Base-by-base conservation (phyloP, 2,888 invertebrate genomes). In the Chymomyza fuscimana region DNA sequence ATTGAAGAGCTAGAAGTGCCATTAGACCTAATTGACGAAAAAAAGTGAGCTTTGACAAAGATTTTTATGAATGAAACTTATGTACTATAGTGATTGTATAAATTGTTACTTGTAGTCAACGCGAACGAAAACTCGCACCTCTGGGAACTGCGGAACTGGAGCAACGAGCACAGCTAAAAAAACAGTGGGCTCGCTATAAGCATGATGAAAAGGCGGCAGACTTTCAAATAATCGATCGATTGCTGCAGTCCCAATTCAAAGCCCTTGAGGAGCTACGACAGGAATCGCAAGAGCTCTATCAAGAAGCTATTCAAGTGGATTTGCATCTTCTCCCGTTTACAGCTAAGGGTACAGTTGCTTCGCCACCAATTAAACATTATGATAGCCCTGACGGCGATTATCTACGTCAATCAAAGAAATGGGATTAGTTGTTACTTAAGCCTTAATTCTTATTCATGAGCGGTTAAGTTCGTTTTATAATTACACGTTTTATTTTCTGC, bases 331-430 rank as follows among this genome's bases (percentile, higher is more conserved):
- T 98, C 29, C 96, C 97, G 0, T 94, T 94, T 80, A 92, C 93
- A 22, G 89, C 93, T 2, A 93, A 93, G 69, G 98, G 98, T 0
- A 97, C 98, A 0, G 94, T 95, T 0, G 93, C 94, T 36, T 98
- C 98, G 0, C 97, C 98, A 4, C 95, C 97, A 0, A 96, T 97
- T 70, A 93, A 95, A 86, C 93, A 94, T 74, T 99, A 97, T 90
- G 93, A 94, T 0, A 94, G 95, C 60, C 96, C 97, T 0, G 98
- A 99, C 92, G 99, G 99, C 52, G 97, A 98, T 86, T 98, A 97
- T 89, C 90, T 94, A 25, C 96, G 98, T 90, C 93, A 96, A 40
- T 95, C 97, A 0, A 96, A 94, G 90, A 96, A 95, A 88, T 97
- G 96, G 96, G 94, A 95, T 73, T 93, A 93, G 54, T 66, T 66